Conservation (phyloP, 2,113 vertebrate genomes). For the Phoxinus phoxinus region DNA sequence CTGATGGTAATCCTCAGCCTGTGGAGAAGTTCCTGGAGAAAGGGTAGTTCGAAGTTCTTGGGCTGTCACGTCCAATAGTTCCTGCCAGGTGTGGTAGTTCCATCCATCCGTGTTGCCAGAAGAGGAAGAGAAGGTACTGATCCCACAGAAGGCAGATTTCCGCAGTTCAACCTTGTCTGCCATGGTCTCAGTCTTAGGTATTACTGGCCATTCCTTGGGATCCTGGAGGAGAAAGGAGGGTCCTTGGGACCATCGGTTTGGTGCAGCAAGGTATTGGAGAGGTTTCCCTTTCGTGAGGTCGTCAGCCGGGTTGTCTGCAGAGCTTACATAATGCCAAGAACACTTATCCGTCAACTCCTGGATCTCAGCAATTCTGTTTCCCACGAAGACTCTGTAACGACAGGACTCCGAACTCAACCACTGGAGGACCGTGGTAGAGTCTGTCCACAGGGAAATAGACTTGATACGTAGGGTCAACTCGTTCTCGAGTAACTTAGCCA, state of each 20-base stretch:
- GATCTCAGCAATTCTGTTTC: not conserved
- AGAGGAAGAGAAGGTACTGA: not conserved
- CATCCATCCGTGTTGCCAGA: not conserved
- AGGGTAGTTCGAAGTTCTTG: not conserved
- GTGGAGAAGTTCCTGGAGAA: not conserved
- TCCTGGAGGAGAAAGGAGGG: not conserved
- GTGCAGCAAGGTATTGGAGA: not conserved
- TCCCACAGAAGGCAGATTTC: not conserved
- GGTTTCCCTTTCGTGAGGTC: too few species aligned
- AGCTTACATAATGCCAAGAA: too few species aligned
- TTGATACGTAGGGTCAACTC: not conserved
- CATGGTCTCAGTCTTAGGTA: not conserved
- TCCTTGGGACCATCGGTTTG: not conserved
- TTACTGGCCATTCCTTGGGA: not conserved
- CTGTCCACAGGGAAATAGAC: slow-evolving; percentile 18
- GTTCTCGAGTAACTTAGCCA: not conserved
- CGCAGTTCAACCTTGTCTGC: not conserved
- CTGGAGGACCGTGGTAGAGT: slow-evolving; percentile 39
- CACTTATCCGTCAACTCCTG: too few species aligned
- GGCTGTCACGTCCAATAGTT: not conserved
- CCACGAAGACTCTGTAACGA: not conserved
- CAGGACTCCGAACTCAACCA: slow-evolving; percentile 54
- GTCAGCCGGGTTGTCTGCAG: too few species aligned
- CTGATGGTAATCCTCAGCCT: not conserved
- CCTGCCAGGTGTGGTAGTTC: not conserved